Percentiles rank a stretch among this genome's conserved stretches.
Evolutionary conservation across 2,797 vertebrate species (phyloP).

Genomic region (Parauchenoglanis ngamensis): DNA sequence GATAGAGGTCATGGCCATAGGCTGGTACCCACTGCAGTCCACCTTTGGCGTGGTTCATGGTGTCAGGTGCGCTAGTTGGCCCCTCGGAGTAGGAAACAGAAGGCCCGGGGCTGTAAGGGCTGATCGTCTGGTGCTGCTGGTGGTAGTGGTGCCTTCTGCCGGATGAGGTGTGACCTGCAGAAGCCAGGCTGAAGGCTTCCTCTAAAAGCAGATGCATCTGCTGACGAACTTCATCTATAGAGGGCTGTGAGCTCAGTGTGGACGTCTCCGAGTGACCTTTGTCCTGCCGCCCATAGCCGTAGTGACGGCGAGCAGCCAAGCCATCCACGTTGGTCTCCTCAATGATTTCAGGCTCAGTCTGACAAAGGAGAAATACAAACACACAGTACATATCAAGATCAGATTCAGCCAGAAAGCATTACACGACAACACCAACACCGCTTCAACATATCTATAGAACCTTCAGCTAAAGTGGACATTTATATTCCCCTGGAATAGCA

Average conservation of each 20-base stretch:
- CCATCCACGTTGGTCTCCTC: slow-evolving; percentile 96
- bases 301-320: slow-evolving; percentile 78
- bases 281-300: slow-evolving; percentile 80
- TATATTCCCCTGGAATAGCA: neutral
- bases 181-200: slow-evolving; percentile 97
- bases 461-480: slow-evolving; percentile 14
- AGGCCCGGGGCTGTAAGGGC: slow-evolving; percentile 82
- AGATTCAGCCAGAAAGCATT: neutral
- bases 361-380: slow-evolving; percentile 17
- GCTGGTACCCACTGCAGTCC: slow-evolving; percentile 95
- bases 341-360: slow-evolving; percentile 96
- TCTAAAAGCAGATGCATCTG: slow-evolving; percentile 99
- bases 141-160: slow-evolving; percentile 79
- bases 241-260: slow-evolving; percentile 98
- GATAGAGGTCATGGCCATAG: slow-evolving; percentile 89
- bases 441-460: neutral
- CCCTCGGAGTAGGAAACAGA: slow-evolving; percentile 89
- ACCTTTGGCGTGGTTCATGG: slow-evolving; percentile 82
- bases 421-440: neutral
- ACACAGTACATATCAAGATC: neutral
- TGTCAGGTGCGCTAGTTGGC: slow-evolving; percentile 92
- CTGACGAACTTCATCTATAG: slow-evolving; percentile 96
- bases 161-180: slow-evolving; percentile 87
- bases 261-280: slow-evolving; percentile 97
- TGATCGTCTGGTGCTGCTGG: slow-evolving; percentile 75